phyloP scores from a whole-genome alignment of 53 echinoderm and acorn worm genomes.

The Hippasteria phrygiana region DNA sequence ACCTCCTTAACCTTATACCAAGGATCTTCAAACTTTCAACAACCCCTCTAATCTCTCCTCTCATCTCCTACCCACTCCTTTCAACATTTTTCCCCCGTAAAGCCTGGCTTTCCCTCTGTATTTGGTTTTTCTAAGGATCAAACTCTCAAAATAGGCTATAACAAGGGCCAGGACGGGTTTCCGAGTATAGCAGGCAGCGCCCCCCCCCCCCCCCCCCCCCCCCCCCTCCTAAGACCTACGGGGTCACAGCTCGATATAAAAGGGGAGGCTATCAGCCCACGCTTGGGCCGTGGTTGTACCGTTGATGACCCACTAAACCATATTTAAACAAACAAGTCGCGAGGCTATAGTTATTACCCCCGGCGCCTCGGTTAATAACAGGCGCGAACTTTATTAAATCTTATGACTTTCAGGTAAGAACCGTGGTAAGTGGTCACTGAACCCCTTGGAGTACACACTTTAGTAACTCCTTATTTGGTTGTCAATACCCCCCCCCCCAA shows the following conservation, averaged over 20 bases:
- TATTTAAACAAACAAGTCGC: slow-evolving; percentile 12
- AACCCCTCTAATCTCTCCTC: not conserved
- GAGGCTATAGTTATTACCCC: not conserved
- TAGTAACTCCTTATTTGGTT: too few relatives aligned
- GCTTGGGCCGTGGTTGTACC: not conserved
- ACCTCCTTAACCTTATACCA: not conserved
- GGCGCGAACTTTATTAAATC: too few relatives aligned
- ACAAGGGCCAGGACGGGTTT: not conserved
- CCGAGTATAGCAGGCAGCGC: not conserved
- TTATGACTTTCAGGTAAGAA: not conserved
- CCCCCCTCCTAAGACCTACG: too few relatives aligned
- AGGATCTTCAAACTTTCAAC: not conserved
- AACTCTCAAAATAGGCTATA: not conserved
- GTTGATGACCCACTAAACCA: slow-evolving; percentile 11
- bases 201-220: too few relatives aligned
- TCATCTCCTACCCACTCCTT: not conserved
- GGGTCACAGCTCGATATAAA: too few relatives aligned
- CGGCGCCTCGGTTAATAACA: slow-evolving; percentile 19
- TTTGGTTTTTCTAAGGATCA: not conserved
- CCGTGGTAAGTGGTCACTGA: not conserved
- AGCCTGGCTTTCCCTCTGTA: too few relatives aligned
- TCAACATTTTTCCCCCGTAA: too few relatives aligned
- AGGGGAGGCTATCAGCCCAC: not conserved
- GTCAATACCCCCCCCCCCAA: too few relatives aligned
- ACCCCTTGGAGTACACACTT: too few relatives aligned